A percentile compares a stretch with the other conserved stretches of the same genome.
phyloP scores from a whole-genome alignment of 2,888 invertebrate species.

The Orthosia cruda region DNA sequence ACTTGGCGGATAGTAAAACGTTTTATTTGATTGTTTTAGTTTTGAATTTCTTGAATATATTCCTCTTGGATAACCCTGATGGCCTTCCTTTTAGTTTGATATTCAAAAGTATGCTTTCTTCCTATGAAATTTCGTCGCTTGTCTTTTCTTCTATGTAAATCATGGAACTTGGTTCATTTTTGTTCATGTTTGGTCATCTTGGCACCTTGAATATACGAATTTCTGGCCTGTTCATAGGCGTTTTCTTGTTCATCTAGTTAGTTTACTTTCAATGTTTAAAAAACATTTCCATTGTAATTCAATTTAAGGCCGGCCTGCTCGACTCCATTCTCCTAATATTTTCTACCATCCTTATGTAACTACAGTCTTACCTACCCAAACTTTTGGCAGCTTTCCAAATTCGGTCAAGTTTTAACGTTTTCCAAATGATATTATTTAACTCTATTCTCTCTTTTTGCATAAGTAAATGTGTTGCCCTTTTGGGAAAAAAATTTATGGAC shows the following conservation, averaged over 20 bases:
- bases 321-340: slow-evolving; percentile 13
- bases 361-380: slow-evolving; percentile 32
- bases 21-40: slow-evolving; percentile 9
- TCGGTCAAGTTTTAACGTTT: slow-evolving; percentile 48
- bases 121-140: not conserved
- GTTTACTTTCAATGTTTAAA: not conserved
- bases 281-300: not conserved
- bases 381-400: slow-evolving; percentile 52
- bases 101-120: not conserved
- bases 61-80: not conserved
- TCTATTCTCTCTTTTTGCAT: slow-evolving; percentile 19
- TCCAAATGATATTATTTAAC: slow-evolving; percentile 44
- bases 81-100: not conserved
- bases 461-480: slow-evolving; percentile 15
- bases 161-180: too few species aligned
- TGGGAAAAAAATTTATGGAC: slow-evolving; percentile 39
- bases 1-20: not conserved
- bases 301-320: not conserved
- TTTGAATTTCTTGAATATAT: not conserved
- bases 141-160: not conserved
- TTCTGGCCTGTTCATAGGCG: not conserved
- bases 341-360: slow-evolving; percentile 31
- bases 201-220: not conserved
- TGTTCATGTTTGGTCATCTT: not conserved
- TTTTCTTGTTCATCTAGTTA: not conserved